Evolutionary conservation across 2,113 vertebrate species (phyloP).

Genomic region (Nicator chloris): DNA sequence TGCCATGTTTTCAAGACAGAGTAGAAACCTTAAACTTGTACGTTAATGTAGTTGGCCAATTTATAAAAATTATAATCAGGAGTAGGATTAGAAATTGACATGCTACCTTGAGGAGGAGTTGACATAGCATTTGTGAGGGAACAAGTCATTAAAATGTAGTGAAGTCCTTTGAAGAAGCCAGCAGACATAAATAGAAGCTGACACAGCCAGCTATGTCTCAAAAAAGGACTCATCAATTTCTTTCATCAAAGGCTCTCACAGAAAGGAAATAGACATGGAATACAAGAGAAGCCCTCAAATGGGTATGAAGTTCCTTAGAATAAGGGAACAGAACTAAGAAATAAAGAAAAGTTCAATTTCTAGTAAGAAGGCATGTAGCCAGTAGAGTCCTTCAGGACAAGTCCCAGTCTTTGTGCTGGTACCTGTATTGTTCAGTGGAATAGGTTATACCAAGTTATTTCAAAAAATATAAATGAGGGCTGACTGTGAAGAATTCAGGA

Average conservation of each 20-base stretch:
- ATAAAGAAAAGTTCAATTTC: background rate
- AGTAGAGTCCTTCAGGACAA: background rate
- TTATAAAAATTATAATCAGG: background rate
- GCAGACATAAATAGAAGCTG: background rate
- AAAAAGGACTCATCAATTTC: background rate
- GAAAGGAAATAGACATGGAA: background rate
- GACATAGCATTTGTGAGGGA: background rate
- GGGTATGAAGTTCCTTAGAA: background rate
- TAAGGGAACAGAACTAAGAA: background rate
- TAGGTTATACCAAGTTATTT: background rate
- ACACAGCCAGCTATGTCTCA: background rate
- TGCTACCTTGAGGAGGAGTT: background rate
- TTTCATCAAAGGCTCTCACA: background rate
- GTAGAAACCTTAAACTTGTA: background rate
- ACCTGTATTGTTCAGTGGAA: background rate
- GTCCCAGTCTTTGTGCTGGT: background rate
- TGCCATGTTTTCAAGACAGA: background rate
- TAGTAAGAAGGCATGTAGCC: background rate
- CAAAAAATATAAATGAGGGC: background rate
- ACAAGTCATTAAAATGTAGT: background rate
- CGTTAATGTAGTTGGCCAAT: background rate
- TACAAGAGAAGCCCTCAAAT: background rate
- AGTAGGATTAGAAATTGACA: background rate
- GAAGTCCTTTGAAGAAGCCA: conserved; percentile 3
- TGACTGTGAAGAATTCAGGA: background rate